A percentile compares a stretch with the other conserved stretches of the same genome.
phyloP scores from a whole-genome alignment of 2,797 vertebrate genomes.

The Masticophis lateralis region DNA sequence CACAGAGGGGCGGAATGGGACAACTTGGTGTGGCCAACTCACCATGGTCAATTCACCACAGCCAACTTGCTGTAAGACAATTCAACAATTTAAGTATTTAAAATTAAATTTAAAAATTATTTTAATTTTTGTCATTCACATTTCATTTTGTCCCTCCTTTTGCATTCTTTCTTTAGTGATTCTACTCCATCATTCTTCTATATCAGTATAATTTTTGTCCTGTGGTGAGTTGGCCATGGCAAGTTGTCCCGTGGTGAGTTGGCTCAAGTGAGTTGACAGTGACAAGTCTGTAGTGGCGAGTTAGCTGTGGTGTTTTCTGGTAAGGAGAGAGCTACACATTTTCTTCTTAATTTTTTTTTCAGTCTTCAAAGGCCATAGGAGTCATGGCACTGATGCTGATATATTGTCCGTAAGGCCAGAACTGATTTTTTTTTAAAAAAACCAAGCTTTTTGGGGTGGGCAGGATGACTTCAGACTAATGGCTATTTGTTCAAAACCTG shows the following conservation, averaged over 20 bases:
- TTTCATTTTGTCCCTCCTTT: neutral
- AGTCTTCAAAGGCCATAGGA: neutral
- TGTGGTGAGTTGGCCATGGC: no score
- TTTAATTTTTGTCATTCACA: neutral
- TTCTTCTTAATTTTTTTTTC: neutral
- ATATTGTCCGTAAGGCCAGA: neutral
- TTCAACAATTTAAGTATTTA: neutral
- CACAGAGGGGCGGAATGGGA: neutral
- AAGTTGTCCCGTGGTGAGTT: neutral
- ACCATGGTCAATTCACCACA: no score
- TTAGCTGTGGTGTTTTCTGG: neutral
- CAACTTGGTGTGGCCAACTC: neutral
- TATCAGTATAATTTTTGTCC: neutral
- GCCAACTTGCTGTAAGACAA: neutral
- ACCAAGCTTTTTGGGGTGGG: neutral
- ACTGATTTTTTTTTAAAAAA: neutral
- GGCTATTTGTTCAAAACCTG: neutral
- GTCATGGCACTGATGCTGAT: neutral
- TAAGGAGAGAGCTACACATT: neutral
- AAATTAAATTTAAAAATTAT: neutral
- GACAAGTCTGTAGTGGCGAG: neutral
- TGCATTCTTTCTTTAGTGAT: neutral
- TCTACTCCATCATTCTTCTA: neutral
- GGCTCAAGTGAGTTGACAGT: neutral
- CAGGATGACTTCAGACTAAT: neutral